Conservation (phyloP, 2,113 vertebrate genomes). For the Gambusia affinis region DNA sequence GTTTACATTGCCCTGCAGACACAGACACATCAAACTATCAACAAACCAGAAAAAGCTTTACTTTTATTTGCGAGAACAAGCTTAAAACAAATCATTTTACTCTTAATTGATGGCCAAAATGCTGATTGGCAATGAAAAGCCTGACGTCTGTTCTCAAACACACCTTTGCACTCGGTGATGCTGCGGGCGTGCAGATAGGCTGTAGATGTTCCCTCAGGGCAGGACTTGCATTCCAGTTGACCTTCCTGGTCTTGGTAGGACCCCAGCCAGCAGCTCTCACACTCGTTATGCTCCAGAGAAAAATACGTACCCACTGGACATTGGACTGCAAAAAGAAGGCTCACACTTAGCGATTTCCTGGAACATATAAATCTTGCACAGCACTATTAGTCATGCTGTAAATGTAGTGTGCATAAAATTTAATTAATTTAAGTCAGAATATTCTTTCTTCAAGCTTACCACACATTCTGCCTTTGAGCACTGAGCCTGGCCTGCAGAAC, state of each 20-base stretch:
- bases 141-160: neutral
- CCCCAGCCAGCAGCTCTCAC: conserved; percentile 94
- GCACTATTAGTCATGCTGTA: neutral
- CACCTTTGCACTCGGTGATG: conserved; percentile 91
- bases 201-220: conserved; percentile 88
- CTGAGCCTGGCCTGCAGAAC: conserved; percentile 92
- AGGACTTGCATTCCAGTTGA: conserved; percentile 91
- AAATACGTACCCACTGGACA: conserved; percentile 95
- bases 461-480: conserved; percentile 94
- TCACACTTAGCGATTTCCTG: conserved; percentile 2
- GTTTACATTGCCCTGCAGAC: conserved; percentile 90
- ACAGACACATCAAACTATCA: neutral
- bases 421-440: neutral
- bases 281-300: conserved; percentile 87
- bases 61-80: neutral
- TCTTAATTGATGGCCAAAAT: neutral
- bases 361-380: neutral
- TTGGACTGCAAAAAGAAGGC: conserved; percentile 81
- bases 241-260: conserved; percentile 95
- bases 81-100: neutral
- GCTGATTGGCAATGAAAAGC: conserved; percentile 2
- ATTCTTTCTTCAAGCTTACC: conserved; percentile 77
- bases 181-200: conserved; percentile 94
- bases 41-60: neutral
- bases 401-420: neutral